These are phyloP conservation scores for Schlechtendalia chinensis DNA, from an alignment of 1,140 invertebrate genomes.

Conservation along the genomic window DNA sequence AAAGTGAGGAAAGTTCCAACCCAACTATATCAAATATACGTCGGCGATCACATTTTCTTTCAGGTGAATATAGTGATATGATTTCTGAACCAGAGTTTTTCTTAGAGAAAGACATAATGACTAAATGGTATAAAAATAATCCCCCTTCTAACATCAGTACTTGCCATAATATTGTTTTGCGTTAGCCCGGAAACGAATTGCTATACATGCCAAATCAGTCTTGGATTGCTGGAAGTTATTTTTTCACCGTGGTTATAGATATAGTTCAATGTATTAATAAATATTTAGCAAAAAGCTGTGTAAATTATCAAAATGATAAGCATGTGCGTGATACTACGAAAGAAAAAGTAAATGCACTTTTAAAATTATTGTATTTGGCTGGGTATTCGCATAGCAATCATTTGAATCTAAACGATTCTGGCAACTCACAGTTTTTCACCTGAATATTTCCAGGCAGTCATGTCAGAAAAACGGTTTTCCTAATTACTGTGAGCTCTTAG, in stretches of 20 bases:
- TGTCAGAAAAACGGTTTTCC: too few species aligned
- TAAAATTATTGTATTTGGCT: too few species aligned
- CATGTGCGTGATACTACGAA: background rate
- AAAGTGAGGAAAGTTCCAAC: background rate
- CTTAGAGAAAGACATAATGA: slow-evolving; percentile 11
- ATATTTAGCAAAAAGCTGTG: slow-evolving; percentile 39
- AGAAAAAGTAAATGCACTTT: too few species aligned
- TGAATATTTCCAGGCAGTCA: too few species aligned
- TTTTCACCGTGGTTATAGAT: slow-evolving; percentile 53
- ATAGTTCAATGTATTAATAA: slow-evolving; percentile 52
- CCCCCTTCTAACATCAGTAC: background rate
- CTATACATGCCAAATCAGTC: slow-evolving; percentile 52
- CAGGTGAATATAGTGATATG: background rate
- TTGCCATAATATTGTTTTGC: slow-evolving; percentile 6
- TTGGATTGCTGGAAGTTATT: slow-evolving; percentile 54
- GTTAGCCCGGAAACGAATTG: slow-evolving; percentile 45
- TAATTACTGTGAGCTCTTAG: too few species aligned
- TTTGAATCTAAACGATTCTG: too few species aligned
- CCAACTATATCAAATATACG: slow-evolving; percentile 15
- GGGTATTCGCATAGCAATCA: too few species aligned
- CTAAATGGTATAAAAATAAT: slow-evolving; percentile 30
- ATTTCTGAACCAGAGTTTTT: slow-evolving; percentile 13
- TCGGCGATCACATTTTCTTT: background rate
- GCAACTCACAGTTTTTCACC: too few species aligned
- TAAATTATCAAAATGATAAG: slow-evolving; percentile 15